Evolutionary conservation across 2,888 invertebrate genomes (phyloP), one percentile per base, ranked within the genome.

Genomic region (Torymus tubicola): DNA sequence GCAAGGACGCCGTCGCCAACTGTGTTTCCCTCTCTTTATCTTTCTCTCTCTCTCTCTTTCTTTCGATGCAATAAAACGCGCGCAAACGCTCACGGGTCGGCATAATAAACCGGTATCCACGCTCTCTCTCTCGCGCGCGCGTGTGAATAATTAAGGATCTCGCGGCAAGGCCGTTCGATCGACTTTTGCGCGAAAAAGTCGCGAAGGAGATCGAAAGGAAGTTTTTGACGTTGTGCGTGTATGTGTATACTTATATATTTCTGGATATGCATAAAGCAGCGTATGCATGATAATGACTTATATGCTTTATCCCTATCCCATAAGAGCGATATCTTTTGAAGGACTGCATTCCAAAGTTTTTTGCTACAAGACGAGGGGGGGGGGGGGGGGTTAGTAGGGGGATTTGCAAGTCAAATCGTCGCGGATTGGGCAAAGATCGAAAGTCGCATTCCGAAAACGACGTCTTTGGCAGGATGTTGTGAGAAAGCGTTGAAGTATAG

Each of bases 71-170:
- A 69, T 76, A 57, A 68, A 69, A 61, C 63, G 52, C 68, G 42
- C 24, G 55, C 64, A 24, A 24, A 21, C 18, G 50, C 58, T n/a
- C 11, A 16, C 10, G 50, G 52, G 70, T 70, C 57, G 69, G 78
- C 72, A 78, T 68, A 78, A 78, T 73, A 72, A 78, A 78, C 72
- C 78, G 78, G 78, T 78, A 78, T 61, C 42, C 42, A 42, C 58
- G 64, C 14, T 52, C 16, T 63, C 42, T 42, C 42, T 31, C 31
- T 31, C 31, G 5, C 42, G 5, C 13, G 69, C 14, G 70, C 50
- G 78, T 60, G 67, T 65, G 72, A 72, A 67, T 78, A 78, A 78
- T 73, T 78, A 78, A 78, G 72, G 67, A 72, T 58, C 72, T 72
- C 31, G 31, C 64, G 73, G 68, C 78, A 78, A 78, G 73, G 73